Evolutionary conservation across 1,140 invertebrate species (phyloP).

Genomic region (Brachystomella parvula): DNA sequence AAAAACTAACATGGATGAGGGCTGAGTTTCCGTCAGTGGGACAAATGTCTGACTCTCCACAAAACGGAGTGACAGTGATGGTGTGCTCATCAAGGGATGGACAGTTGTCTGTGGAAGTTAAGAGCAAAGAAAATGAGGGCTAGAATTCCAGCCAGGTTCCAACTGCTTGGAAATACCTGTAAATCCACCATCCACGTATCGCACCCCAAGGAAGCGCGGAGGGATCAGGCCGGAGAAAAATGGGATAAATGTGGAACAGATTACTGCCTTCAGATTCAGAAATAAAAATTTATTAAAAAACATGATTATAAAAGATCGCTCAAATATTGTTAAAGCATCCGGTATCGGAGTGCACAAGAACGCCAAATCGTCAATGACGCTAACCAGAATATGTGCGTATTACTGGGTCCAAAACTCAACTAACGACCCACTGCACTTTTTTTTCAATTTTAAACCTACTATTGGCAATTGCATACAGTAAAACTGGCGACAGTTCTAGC

Average conservation of each 20-base stretch:
- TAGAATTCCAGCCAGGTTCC: not conserved
- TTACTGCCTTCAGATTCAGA: slow-evolving; percentile 56
- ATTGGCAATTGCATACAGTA: too few relatives aligned
- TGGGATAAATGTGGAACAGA: slow-evolving; percentile 92
- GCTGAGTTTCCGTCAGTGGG: slow-evolving; percentile 75
- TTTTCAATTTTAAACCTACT: too few relatives aligned
- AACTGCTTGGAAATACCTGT: not conserved
- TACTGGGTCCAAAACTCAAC: too few relatives aligned
- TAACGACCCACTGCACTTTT: too few relatives aligned
- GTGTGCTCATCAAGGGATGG: slow-evolving; percentile 89
- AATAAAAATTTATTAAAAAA: slow-evolving; percentile 2
- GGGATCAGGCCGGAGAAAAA: slow-evolving; percentile 90
- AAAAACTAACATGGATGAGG: slow-evolving; percentile 70
- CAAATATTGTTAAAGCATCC: too few relatives aligned
- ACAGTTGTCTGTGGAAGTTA: slow-evolving; percentile 75
- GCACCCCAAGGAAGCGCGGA: slow-evolving; percentile 76
- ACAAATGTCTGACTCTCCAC: slow-evolving; percentile 96
- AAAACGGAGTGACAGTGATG: slow-evolving; percentile 94
- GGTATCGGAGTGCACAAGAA: too few relatives aligned
- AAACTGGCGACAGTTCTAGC: too few relatives aligned
- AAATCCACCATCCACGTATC: slow-evolving; percentile 92
- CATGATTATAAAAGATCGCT: too few relatives aligned
- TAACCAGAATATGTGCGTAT: too few relatives aligned
- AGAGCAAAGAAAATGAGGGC: not conserved
- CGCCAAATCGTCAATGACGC: too few relatives aligned